Conservation (phyloP, 2,888 invertebrate species). For the Apotomis turbidana region DNA sequence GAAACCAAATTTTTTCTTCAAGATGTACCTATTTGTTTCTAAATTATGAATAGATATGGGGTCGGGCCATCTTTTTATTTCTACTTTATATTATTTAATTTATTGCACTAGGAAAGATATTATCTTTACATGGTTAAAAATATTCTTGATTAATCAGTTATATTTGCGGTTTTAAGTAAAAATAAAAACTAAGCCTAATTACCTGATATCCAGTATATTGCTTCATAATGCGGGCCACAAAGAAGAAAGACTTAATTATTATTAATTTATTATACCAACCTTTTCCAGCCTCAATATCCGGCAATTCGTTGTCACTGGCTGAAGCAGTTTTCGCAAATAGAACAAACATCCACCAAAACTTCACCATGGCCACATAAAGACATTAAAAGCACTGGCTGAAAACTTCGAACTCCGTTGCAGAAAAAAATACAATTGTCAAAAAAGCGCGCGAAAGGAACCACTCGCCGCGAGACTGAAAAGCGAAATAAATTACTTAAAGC, state of each 20-base stretch:
- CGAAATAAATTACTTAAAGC: constrained; percentile 69
- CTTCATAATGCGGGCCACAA: neutral
- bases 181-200: too few species aligned
- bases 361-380: constrained; percentile 74
- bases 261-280: constrained; percentile 56
- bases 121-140: too few species aligned
- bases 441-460: constrained; percentile 61
- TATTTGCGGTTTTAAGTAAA: too few species aligned
- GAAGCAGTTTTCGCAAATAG: constrained; percentile 77
- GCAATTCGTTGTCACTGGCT: constrained; percentile 74
- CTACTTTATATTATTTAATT: too few species aligned
- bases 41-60: too few species aligned
- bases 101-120: too few species aligned
- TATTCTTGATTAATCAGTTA: too few species aligned
- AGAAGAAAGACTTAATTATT: neutral
- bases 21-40: too few species aligned
- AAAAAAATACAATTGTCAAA: constrained; percentile 58
- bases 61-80: too few species aligned
- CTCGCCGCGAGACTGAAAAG: constrained; percentile 68
- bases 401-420: constrained; percentile 40
- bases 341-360: constrained; percentile 81
- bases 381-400: constrained; percentile 62
- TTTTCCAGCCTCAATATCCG: constrained; percentile 68
- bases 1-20: too few species aligned
- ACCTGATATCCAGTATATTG: neutral